Evolutionary conservation across 2,113 vertebrate genomes (phyloP), one percentile per base, ranked within the genome.

Genomic region (Catagonus wagneri): DNA sequence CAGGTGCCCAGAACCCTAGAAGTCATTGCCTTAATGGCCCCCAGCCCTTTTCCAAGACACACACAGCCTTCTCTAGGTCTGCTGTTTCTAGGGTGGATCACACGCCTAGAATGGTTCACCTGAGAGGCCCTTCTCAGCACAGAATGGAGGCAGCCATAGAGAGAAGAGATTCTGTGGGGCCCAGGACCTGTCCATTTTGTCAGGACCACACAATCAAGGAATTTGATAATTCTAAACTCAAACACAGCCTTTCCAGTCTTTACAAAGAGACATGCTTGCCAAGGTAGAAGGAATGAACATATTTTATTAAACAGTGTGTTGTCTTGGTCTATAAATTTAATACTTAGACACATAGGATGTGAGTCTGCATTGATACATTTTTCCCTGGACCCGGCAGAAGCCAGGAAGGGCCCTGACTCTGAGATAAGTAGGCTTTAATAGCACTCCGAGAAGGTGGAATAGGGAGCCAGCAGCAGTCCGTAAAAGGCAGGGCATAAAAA

Each of bases 101-200:
- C 6, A 39, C 8, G 1, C 19, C 19, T 1, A 15, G 3, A 15
- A 6, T 12, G 8, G 19, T n/a, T 11, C 4, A 29, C 12, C 1
- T 39, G 13, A 25, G 54, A 22, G 22, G 27, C 5, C 14, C 36
- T 75, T 56, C 15, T 29, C 29, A 29, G 60, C 32, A 27, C 22
- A 68, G 19, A 54, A 13, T 7, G 4, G 74, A 23, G 6, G 9
- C 7, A 54, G 8, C 74, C 23, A 11, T 68, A 6, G 17, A 50
- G 8, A 58, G 13, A 68, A n/a, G 54, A 72, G 23, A 8, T 25
- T 90, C 1, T 0, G 23, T 87, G 29, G 36, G 25, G 8, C 3
- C 32, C 5, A 16, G 50, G 13, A 6, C 58, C 3, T 1, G 2
- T 81, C 68, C 68, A 2, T 61, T 90, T 44, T 16, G 19, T 29